Conservation (phyloP, 2,113 vertebrate genomes). For the Camelus bactrianus region DNA sequence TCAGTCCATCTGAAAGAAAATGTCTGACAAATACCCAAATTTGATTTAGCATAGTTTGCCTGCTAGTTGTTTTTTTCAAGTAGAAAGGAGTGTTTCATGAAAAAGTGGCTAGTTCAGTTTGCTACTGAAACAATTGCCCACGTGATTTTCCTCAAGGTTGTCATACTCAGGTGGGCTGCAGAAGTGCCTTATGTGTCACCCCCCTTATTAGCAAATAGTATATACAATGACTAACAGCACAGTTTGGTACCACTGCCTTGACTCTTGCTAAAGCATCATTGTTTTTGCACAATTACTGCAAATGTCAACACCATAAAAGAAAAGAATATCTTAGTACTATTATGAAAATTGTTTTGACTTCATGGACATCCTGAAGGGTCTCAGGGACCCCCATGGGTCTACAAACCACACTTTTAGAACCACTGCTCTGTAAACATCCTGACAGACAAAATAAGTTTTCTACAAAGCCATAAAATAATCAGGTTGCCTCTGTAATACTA, state of each 20-base stretch:
- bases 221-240: background rate
- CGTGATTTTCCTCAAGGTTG: background rate
- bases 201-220: background rate
- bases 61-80: background rate
- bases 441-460: background rate
- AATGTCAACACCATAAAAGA: constrained; percentile 11
- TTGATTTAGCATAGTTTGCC: constrained; percentile 18
- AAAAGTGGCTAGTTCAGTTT: constrained; percentile 13
- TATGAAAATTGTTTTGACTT: background rate
- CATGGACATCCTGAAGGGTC: background rate
- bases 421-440: background rate
- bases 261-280: background rate
- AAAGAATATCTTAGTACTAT: constrained; percentile 16
- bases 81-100: background rate
- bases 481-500: background rate
- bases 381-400: background rate
- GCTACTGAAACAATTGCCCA: background rate
- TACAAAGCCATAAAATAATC: background rate
- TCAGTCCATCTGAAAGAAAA: background rate
- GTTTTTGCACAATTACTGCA: background rate
- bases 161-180: background rate
- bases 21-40: background rate
- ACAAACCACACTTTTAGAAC: background rate
- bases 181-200: background rate
- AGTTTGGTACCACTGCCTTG: background rate